Base-by-base conservation (phyloP, 1,140 invertebrate genomes). In the Ephestia elutella region DNA sequence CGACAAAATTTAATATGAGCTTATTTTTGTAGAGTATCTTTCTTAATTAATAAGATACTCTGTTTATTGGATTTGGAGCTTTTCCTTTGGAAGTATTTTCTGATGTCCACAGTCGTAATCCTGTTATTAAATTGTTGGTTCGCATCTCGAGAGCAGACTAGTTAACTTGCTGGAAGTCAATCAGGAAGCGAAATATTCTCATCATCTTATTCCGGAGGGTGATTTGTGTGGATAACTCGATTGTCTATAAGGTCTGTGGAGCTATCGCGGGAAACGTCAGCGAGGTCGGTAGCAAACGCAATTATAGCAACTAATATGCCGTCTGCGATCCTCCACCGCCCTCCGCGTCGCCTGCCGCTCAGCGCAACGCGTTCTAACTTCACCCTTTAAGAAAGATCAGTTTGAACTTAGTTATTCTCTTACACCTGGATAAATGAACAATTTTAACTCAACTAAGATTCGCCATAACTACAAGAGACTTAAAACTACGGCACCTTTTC, bases 291-390 rank as follows among this genome's bases (percentile, higher is more conserved):
- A 75, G 81, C 73, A 86, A 86, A 88, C 82, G 81, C 83, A 84
- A 88, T 88, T 88, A 86, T 73, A 77, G 72, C 75, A 74, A 77
- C 80, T 88, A 86, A 86, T 84, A 86, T 86, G 78, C 85, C 71
- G 78, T 87, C 85, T 87, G 83, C 85, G 71, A 73, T 65, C 73
- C 69, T 70, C 70, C 65, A 61, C 69, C 57, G 62, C 65, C 56
- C 55, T n/a, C 9, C 30, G 30, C 30, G 30, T 9, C 70, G 59
- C 68, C 65, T 61, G 54, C 56, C 56, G 53, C 56, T 50, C 49
- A 2, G 19, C 10, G 53, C 49, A 49, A 60, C 60, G 68, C 69
- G 70, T 56, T 50, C 75, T 67, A 57, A 81, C 67, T 66, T 70
- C 62, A 77, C 75, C 75, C 76, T 86, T 80, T 79, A 82, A 78